These are phyloP conservation scores for Tyria jacobaeae DNA, from an alignment of 2,888 invertebrate genomes.

Conservation along the genomic window DNA sequence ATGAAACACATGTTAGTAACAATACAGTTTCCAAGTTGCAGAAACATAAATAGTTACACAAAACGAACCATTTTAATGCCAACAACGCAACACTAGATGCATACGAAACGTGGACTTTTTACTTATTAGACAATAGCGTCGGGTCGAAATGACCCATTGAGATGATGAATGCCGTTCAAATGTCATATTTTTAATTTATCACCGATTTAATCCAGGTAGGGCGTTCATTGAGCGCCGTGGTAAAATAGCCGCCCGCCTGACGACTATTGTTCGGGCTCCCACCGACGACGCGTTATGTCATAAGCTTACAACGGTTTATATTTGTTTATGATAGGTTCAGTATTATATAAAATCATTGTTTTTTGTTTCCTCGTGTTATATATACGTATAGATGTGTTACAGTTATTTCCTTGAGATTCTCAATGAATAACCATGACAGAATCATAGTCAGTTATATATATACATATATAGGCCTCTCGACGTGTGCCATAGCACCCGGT, in stretches of 20 bases:
- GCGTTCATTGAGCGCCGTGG: slow-evolving; percentile 76
- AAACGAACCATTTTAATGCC: slow-evolving; percentile 40
- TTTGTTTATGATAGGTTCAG: neutral
- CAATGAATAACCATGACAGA: too few species aligned
- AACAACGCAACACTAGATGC: slow-evolving; percentile 30
- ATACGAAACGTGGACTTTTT: slow-evolving; percentile 51
- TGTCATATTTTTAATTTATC: slow-evolving; percentile 86
- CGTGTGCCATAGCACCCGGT: too few species aligned
- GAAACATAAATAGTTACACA: neutral
- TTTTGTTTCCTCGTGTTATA: too few species aligned
- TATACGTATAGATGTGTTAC: too few species aligned
- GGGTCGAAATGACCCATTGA: slow-evolving; percentile 67
- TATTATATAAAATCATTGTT: too few species aligned
- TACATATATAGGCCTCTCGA: too few species aligned
- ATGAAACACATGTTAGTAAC: too few species aligned
- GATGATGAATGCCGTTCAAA: slow-evolving; percentile 81
- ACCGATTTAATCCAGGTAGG: slow-evolving; percentile 82
- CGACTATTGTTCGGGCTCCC: slow-evolving; percentile 55
- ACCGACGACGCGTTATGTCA: slow-evolving; percentile 25
- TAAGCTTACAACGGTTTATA: slow-evolving; percentile 39
- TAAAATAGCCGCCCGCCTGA: slow-evolving; percentile 71
- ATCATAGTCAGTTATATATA: too few species aligned
- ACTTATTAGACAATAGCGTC: slow-evolving; percentile 57
- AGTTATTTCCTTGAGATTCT: too few species aligned
- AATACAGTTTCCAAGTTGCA: neutral